Percentiles rank a stretch among this genome's conserved stretches.
phyloP scores from a whole-genome alignment of 2,888 invertebrate species.

The Xanthorhoe designata region DNA sequence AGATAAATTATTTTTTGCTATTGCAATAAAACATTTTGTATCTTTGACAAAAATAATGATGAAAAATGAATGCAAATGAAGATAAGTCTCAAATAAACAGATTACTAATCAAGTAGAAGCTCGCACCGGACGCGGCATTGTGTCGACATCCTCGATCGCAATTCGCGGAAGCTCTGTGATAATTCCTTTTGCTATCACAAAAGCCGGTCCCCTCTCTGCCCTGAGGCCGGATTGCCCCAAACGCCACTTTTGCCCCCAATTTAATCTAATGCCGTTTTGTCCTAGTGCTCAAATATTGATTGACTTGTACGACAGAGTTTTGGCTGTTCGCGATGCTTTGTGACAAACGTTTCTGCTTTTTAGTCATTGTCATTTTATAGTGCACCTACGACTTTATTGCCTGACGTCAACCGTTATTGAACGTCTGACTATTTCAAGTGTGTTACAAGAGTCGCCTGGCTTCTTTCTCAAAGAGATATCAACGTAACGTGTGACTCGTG shows the following conservation, averaged over 20 bases:
- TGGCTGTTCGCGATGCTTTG: slow-evolving; percentile 12
- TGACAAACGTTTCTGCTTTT: slow-evolving; percentile 16
- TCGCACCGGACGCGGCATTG: slow-evolving; percentile 20
- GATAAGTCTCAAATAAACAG: slow-evolving; percentile 21
- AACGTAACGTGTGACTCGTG: no score
- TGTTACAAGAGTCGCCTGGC: neutral
- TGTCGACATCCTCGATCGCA: slow-evolving; percentile 20
- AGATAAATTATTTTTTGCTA: neutral
- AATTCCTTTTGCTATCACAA: slow-evolving; percentile 32
- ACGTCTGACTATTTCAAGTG: slow-evolving; percentile 9
- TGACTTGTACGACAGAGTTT: slow-evolving; percentile 28
- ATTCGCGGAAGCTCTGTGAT: slow-evolving; percentile 23
- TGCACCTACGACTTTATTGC: slow-evolving; percentile 12
- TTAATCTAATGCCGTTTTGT: slow-evolving; percentile 40
- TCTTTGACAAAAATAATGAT: neutral
- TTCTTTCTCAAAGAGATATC: neutral
- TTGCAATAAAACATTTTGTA: slow-evolving; percentile 7
- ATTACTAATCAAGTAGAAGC: slow-evolving; percentile 27
- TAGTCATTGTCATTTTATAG: slow-evolving; percentile 9
- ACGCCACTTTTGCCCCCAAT: slow-evolving; percentile 21
- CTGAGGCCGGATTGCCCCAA: slow-evolving; percentile 29
- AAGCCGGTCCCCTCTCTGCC: slow-evolving; percentile 25
- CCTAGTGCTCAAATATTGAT: slow-evolving; percentile 37
- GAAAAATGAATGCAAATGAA: slow-evolving; percentile 9
- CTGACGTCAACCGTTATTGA: slow-evolving; percentile 9